Base-by-base conservation (phyloP, 2,888 invertebrate species). In the Myathropa florea region DNA sequence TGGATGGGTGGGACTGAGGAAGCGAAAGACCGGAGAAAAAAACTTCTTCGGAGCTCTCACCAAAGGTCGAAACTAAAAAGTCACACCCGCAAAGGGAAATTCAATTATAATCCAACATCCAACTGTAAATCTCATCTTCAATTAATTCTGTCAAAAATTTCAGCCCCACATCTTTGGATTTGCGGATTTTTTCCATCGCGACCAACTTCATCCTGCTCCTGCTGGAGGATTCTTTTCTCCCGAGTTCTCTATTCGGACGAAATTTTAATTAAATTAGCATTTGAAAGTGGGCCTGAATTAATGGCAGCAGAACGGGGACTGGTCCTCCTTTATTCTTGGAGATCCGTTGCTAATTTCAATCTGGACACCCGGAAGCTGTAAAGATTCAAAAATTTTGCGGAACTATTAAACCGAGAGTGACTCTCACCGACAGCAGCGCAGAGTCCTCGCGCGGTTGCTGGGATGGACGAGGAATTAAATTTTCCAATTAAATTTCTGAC, bases 71-170 rank as follows among this genome's bases (percentile, higher is more conserved):
- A 86, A 79, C 83, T 86, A 83, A 70, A 75, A 83, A 79, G 78
- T 86, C 83, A 83, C 86, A 86, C 75, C 78, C 79, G 78, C 79
- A 61, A 67, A 79, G 73, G 86, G 75, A 86, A 86, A 86, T 83
- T 86, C 86, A 83, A 86, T 86, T 86, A 86, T 83, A 86, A 70
- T 86, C 78, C 86, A 71, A 82, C 78, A 71, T 78, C 57, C 78
- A 60, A 86, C 78, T 86, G 78, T 83, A 79, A 86, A 86, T 83
- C 86, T 79, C 86, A 86, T 86, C 86, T 86, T 86, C 83, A 86
- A 86, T 86, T 86, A 86, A 83, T 86, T 82, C 55, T 78, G 55
- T 61, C 59, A 57, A 77, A 83, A 75, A 81, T 57, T 78, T 72
- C 57, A 63, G 18, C 3, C 63, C 21, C 46, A 76, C 64, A 76